Conservation (phyloP, 2,888 invertebrate genomes). For the Lingula anatina region DNA sequence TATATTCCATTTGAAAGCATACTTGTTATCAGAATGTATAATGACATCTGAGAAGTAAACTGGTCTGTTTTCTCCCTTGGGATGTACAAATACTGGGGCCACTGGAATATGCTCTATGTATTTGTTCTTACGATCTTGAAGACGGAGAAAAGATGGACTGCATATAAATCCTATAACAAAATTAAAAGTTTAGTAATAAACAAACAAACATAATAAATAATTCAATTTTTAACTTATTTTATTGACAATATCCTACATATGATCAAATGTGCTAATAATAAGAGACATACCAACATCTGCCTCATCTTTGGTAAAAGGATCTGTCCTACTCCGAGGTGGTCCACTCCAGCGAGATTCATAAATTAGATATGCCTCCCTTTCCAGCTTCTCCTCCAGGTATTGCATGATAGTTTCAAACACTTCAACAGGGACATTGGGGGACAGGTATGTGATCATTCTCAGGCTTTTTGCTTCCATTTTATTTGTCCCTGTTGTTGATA, state of each 20-base stretch:
- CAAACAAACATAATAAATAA: not conserved
- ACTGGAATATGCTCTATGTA: constrained; percentile 58
- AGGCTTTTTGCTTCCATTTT: too few relatives aligned
- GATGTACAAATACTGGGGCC: constrained; percentile 60
- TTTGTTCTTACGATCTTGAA: constrained; percentile 52
- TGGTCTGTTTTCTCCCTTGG: constrained; percentile 54
- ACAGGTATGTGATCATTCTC: constrained; percentile 61
- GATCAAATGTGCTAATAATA: too few relatives aligned
- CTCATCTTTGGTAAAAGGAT: constrained; percentile 58
- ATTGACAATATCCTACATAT: too few relatives aligned
- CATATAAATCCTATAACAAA: constrained; percentile 60
- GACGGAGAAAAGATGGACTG: constrained; percentile 57
- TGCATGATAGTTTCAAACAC: constrained; percentile 60
- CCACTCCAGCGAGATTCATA: constrained; percentile 62
- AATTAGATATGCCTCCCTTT: constrained; percentile 57
- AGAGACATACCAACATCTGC: constrained; percentile 64
- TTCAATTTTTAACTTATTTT: too few relatives aligned
- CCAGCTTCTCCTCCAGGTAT: constrained; percentile 57
- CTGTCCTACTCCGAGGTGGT: constrained; percentile 54
- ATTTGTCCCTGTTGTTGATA: too few relatives aligned
- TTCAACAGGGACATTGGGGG: constrained; percentile 61
- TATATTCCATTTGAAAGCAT: too few relatives aligned
- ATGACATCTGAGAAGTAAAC: constrained; percentile 64
- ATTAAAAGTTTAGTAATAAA: not conserved
- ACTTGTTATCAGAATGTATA: too few relatives aligned